Evolutionary conservation across 2,797 vertebrate species (phyloP).

Genomic region (Dryobates pubescens): DNA sequence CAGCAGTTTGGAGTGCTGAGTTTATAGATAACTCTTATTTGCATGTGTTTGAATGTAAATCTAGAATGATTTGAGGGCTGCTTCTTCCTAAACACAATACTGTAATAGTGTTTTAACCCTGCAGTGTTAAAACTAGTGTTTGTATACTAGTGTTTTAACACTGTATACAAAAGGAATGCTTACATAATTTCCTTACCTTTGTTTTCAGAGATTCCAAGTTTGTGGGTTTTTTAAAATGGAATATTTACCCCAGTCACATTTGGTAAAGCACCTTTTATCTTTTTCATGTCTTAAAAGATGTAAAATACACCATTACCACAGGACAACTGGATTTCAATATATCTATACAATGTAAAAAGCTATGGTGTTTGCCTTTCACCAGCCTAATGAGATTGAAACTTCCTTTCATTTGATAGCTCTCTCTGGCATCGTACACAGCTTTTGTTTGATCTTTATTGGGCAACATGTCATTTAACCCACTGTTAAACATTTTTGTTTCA

Average conservation of each 20-base stretch:
- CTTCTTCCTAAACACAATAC: neutral
- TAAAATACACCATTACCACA: neutral
- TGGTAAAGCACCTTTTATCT: neutral
- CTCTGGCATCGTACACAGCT: neutral
- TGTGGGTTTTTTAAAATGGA: neutral
- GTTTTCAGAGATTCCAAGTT: neutral
- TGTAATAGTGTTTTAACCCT: neutral
- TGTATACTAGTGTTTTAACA: neutral
- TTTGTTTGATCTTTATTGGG: conserved; percentile 46
- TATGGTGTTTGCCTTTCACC: conserved; percentile 5
- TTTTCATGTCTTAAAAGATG: neutral
- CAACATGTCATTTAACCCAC: conserved; percentile 5
- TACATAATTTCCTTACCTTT: neutral
- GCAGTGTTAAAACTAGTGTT: too few species aligned
- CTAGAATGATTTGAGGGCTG: neutral
- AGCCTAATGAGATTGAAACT: conserved; percentile 5
- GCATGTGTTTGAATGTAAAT: neutral
- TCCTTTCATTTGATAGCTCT: neutral
- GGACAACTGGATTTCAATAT: neutral
- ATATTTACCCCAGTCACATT: neutral
- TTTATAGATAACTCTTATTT: neutral
- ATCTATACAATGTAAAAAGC: neutral
- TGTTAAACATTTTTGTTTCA: neutral
- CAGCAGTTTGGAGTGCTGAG: neutral
- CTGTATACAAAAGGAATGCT: neutral